Evolutionary conservation across 1,140 invertebrate genomes (phyloP), one percentile per base, ranked within the genome.

Genomic region (Orius insidiosus): DNA sequence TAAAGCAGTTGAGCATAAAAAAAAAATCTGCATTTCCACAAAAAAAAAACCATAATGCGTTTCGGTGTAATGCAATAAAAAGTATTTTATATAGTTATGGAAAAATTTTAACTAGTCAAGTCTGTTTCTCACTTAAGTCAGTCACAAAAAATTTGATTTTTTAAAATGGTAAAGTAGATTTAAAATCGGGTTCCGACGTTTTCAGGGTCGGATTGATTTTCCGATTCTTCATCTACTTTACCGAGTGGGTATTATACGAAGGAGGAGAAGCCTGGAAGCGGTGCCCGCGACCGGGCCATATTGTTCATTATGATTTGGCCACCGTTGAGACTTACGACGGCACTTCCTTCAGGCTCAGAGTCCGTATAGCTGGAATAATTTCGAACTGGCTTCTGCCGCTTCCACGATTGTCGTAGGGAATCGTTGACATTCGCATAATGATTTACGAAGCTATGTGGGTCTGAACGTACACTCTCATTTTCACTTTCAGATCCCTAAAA

Each of bases 261-360:
- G 9, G 90, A 96, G 13, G 92, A 95, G 64, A 96, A 97, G 18
- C 92, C 93, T 5, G 90, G 89, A 46, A 96, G 63, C 15, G 92
- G 92, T 18, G 90, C 89, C 53, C 92, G 67, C 19, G 88, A 94
- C 54, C 93, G 76, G 35, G 92, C 90, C 81, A 92, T 90, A 64
- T 97, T 97, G 66, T 96, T 95, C 71, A 96, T 83, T 43, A 95
- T 85, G 58, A 97, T 89, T 68, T 94, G 87, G 31, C 90, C 90
- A 44, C 90, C 90, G 65, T 94, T 95, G 34, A 95, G 68, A 68
- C 86, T 92, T 37, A 92, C 81, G 24, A 90, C 86, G 14, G 85
- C 83, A 62, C 83, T 87, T 51, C 85, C 85, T 64, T 90, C 86
- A 14, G 85, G 85, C 60, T 90, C 86, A 1, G 85, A 89, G 61